Conservation (phyloP, 30 jellyfish, hydroid and myxozoan genomes). For the Aurelia aurita complex sp. Pacific region DNA sequence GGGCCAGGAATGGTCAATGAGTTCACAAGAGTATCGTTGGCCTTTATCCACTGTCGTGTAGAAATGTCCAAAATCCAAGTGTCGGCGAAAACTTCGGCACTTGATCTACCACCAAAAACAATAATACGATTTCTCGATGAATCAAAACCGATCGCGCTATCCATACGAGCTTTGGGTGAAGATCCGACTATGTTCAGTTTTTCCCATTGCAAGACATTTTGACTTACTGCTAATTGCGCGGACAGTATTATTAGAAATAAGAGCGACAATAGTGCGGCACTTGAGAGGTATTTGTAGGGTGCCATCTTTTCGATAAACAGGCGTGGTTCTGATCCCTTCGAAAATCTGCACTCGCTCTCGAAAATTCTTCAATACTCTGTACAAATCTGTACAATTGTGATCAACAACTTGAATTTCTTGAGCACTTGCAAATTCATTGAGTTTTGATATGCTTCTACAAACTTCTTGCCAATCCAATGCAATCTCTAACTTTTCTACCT, state of each 20-base stretch:
- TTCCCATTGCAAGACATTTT: conserved; percentile 49
- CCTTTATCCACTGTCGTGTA: conserved; percentile 29
- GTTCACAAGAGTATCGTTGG: conserved; percentile 14
- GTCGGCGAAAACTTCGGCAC: conserved; percentile 25
- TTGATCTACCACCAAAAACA: conserved; percentile 64
- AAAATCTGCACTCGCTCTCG: too few species aligned
- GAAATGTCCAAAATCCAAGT: conserved; percentile 62
- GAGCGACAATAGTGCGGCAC: not conserved
- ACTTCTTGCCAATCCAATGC: too few species aligned
- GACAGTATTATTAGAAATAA: not conserved
- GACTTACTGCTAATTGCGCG: not conserved
- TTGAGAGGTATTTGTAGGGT: too few species aligned
- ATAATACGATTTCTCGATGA: conserved; percentile 16
- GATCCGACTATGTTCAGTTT: conserved; percentile 24
- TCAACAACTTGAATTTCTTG: too few species aligned
- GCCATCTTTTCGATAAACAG: too few species aligned
- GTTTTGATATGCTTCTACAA: too few species aligned
- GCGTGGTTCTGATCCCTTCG: too few species aligned
- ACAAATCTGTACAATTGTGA: too few species aligned
- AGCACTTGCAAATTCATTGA: too few species aligned
- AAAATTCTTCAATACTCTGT: not conserved
- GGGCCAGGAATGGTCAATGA: conserved; percentile 34
- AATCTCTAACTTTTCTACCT: too few species aligned
- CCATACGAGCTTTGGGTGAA: conserved; percentile 57
- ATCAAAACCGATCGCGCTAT: conserved; percentile 63